Conservation (phyloP, 2,113 vertebrate genomes). For the Hyperopisus bebe region DNA sequence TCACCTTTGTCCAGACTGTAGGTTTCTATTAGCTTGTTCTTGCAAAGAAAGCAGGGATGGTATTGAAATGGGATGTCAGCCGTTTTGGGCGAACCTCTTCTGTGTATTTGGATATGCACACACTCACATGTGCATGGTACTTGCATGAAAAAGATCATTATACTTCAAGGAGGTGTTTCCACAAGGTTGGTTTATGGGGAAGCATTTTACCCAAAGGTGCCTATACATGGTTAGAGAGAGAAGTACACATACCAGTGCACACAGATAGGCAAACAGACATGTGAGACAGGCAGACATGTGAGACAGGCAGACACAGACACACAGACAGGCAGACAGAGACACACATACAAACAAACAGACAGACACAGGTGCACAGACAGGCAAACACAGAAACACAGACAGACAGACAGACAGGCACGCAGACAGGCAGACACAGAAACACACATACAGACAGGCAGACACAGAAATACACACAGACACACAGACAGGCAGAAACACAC, state of each 20-base stretch:
- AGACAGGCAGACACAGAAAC: not conserved
- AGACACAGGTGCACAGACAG: no score
- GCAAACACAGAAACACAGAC: rapidly evolving
- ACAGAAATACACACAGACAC: not conserved
- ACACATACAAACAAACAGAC: no score
- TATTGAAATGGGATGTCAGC: not conserved
- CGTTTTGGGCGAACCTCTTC: not conserved
- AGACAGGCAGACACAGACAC: no score
- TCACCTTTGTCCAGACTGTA: not conserved
- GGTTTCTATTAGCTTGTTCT: not conserved
- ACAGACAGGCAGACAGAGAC: no score
- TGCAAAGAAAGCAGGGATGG: not conserved
- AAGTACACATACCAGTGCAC: no score
- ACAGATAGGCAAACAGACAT: no score
- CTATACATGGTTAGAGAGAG: no score
- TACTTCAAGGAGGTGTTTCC: not conserved
- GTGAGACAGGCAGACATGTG: not conserved
- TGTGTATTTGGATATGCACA: not conserved
- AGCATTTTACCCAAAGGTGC: no score
- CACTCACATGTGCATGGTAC: not conserved
- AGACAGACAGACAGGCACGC: not conserved
- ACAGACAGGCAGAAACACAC: not conserved
- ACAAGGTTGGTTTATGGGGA: not conserved
- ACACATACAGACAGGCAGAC: not conserved
- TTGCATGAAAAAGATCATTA: not conserved